Evolutionary conservation across 2,888 invertebrate genomes (phyloP).

Genomic region (Rambutsinella grinnellia): DNA sequence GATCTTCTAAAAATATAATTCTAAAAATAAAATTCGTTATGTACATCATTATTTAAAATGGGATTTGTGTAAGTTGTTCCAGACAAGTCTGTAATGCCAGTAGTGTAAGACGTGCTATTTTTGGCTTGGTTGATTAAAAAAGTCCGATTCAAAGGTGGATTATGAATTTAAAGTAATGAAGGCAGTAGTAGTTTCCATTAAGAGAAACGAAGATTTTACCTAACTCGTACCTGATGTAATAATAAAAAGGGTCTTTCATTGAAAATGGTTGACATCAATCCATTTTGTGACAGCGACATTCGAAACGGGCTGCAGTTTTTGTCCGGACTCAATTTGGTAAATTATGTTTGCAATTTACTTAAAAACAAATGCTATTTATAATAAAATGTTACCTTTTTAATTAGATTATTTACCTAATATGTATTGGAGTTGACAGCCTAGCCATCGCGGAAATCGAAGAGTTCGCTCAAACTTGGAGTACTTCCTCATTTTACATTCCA

Average conservation of each 20-base stretch:
- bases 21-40: no score
- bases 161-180: background rate
- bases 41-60: no score
- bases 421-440: slow-evolving; percentile 36
- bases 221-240: background rate
- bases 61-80: no score
- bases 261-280: slow-evolving; percentile 50
- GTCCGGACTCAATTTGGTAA: slow-evolving; percentile 57
- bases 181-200: background rate
- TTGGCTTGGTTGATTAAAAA: no score
- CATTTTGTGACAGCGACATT: slow-evolving; percentile 58
- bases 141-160: no score
- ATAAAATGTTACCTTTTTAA: no score
- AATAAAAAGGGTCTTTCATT: background rate
- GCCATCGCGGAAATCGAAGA: slow-evolving; percentile 43
- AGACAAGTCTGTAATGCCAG: no score
- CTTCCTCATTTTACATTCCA: slow-evolving; percentile 36
- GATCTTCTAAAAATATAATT: no score
- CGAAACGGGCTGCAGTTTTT: slow-evolving; percentile 55
- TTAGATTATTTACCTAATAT: slow-evolving; percentile 43
- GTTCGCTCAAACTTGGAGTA: slow-evolving; percentile 39
- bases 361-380: no score
- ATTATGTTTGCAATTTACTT: no score
- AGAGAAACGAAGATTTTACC: background rate
- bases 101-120: no score